Conservation (phyloP, 2,888 invertebrate genomes). For the Synanthedon formicaeformis region DNA sequence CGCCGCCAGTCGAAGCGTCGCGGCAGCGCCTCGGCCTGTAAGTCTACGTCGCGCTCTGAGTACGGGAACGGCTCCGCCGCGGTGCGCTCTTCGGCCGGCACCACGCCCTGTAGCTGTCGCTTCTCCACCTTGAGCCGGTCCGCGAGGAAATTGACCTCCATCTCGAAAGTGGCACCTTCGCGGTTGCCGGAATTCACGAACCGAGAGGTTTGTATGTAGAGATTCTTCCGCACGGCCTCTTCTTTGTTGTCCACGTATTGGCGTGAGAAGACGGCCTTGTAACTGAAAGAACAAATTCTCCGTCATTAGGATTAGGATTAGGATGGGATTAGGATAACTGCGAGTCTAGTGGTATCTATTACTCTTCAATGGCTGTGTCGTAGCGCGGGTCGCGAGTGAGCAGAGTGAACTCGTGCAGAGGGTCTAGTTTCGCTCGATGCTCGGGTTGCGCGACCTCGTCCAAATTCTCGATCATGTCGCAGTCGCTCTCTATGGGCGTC, state of each 20-base stretch:
- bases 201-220: slow-evolving; percentile 34
- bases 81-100: slow-evolving; percentile 8
- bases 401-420: slow-evolving; percentile 45
- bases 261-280: slow-evolving; percentile 24
- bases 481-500: slow-evolving; percentile 23
- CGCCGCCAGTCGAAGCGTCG: slow-evolving; percentile 47
- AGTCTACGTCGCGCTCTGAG: slow-evolving; percentile 18
- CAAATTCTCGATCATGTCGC: slow-evolving; percentile 22
- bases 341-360: background rate
- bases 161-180: slow-evolving; percentile 35
- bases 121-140: slow-evolving; percentile 40
- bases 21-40: slow-evolving; percentile 26
- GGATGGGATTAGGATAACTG: background rate
- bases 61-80: slow-evolving; percentile 33
- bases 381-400: slow-evolving; percentile 31
- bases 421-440: slow-evolving; percentile 34
- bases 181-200: slow-evolving; percentile 43
- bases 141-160: slow-evolving; percentile 34
- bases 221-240: slow-evolving; percentile 43
- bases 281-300: slow-evolving; percentile 20
- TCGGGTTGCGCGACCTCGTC: slow-evolving; percentile 17
- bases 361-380: slow-evolving; percentile 12
- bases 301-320: background rate
- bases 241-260: slow-evolving; percentile 35
- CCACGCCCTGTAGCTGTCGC: slow-evolving; percentile 26